Evolutionary conservation across 1,140 invertebrate genomes (phyloP).

Genomic region (Drosophila cardini): DNA sequence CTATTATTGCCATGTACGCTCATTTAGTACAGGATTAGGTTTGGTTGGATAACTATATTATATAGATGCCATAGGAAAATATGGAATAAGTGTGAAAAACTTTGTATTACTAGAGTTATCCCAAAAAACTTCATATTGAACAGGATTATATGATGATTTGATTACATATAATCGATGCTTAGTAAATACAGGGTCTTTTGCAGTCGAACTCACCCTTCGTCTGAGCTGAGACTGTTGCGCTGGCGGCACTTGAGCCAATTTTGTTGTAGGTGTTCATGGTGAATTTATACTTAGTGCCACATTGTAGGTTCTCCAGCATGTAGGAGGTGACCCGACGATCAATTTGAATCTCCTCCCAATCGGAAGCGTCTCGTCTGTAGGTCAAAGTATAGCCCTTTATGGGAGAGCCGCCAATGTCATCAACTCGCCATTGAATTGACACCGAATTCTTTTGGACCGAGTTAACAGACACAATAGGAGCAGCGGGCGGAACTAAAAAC

Average conservation of each 20-base stretch:
- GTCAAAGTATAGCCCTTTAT: constrained; percentile 88
- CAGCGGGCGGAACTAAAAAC: constrained; percentile 87
- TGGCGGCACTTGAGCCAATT: constrained; percentile 89
- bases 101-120: too few species aligned
- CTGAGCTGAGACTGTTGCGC: constrained; percentile 86
- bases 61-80: too few species aligned
- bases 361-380: constrained; percentile 87
- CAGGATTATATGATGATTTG: too few species aligned
- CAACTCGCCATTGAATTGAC: constrained; percentile 89
- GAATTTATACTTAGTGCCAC: constrained; percentile 90
- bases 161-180: too few species aligned
- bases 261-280: constrained; percentile 89
- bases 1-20: too few species aligned
- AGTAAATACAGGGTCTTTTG: too few species aligned
- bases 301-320: constrained; percentile 88
- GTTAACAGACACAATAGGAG: constrained; percentile 88
- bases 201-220: constrained; percentile 86
- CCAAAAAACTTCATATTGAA: too few species aligned
- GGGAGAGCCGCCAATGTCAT: constrained; percentile 88
- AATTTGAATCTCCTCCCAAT: constrained; percentile 87
- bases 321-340: constrained; percentile 87
- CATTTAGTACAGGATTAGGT: too few species aligned
- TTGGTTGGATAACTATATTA: too few species aligned
- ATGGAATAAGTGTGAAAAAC: too few species aligned
- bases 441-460: constrained; percentile 89